Evolutionary conservation across 2,888 invertebrate species (phyloP).

Genomic region (Cephus pulcher): DNA sequence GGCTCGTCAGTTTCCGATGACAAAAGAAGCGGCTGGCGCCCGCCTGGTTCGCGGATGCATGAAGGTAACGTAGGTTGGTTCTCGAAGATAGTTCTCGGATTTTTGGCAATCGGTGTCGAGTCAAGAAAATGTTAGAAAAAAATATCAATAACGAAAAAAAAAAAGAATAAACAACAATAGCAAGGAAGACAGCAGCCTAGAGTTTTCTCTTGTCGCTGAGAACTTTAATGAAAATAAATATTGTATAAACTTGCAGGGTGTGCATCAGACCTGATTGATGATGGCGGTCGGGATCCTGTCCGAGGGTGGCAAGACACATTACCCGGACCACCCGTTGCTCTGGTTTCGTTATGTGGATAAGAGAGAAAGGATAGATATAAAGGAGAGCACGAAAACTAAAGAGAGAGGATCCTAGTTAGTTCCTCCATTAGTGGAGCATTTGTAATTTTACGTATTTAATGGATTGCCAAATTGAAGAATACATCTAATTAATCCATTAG

Average conservation of each 20-base stretch:
- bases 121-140: no score
- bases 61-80: no score
- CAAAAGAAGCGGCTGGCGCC: no score
- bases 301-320: slow-evolving; percentile 64
- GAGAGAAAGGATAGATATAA: background rate
- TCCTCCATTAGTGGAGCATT: background rate
- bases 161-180: background rate
- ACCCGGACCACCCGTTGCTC: slow-evolving; percentile 54
- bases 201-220: background rate
- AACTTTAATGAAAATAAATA: slow-evolving; percentile 65
- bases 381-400: background rate
- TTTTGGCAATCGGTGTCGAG: no score
- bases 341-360: background rate
- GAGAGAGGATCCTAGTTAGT: background rate
- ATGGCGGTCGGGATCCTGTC: slow-evolving; percentile 49
- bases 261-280: slow-evolving; percentile 61
- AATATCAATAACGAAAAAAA: background rate
- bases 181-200: background rate
- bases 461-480: background rate
- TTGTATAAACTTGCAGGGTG: slow-evolving; percentile 61
- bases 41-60: no score
- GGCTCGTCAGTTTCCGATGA: no score
- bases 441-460: background rate
- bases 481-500: background rate
- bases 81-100: no score